phyloP scores from a whole-genome alignment of 2,797 vertebrate genomes.

The Bovichtus variegatus region DNA sequence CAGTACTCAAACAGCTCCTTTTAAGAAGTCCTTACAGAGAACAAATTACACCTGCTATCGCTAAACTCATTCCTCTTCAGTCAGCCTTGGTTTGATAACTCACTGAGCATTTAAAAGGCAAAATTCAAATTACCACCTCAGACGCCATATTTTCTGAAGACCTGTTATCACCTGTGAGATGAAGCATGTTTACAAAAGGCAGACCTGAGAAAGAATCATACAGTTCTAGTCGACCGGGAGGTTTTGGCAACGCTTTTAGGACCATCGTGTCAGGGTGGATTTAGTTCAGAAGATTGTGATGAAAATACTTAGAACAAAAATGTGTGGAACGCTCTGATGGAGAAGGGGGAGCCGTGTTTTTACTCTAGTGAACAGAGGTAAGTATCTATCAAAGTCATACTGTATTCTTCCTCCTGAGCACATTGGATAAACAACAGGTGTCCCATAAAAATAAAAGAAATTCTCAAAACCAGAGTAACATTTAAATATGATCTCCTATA shows the following conservation, averaged over 20 bases:
- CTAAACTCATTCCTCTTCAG: slow-evolving; percentile 20
- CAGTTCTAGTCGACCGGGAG: not conserved
- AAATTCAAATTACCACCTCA: slow-evolving; percentile 26
- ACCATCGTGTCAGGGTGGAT: slow-evolving; percentile 42
- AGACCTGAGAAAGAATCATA: slow-evolving; percentile 54
- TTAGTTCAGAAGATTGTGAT: slow-evolving; percentile 48
- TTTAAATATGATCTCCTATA: slow-evolving; percentile 39
- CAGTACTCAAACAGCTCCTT: no score
- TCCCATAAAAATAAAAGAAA: slow-evolving; percentile 54
- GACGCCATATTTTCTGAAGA: slow-evolving; percentile 41
- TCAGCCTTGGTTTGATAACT: slow-evolving; percentile 14
- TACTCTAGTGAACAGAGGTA: slow-evolving; percentile 18
- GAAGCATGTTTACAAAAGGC: slow-evolving; percentile 55
- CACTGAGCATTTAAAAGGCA: slow-evolving; percentile 14
- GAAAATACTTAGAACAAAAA: slow-evolving; percentile 50
- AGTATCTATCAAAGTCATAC: slow-evolving; percentile 43
- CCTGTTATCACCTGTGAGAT: slow-evolving; percentile 56
- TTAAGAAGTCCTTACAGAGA: slow-evolving; percentile 1
- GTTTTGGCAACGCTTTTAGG: slow-evolving; percentile 54
- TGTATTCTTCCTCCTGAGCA: slow-evolving; percentile 29
- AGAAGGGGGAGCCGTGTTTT: slow-evolving; percentile 57
- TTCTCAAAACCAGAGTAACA: slow-evolving; percentile 34
- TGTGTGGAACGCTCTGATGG: slow-evolving; percentile 39
- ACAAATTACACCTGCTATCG: slow-evolving; percentile 60
- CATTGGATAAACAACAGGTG: slow-evolving; percentile 53